Percentiles rank a stretch among this genome's conserved stretches.
These are phyloP conservation scores for Borostomias antarcticus DNA, from an alignment of 2,797 vertebrate genomes.

Conservation along the genomic window DNA sequence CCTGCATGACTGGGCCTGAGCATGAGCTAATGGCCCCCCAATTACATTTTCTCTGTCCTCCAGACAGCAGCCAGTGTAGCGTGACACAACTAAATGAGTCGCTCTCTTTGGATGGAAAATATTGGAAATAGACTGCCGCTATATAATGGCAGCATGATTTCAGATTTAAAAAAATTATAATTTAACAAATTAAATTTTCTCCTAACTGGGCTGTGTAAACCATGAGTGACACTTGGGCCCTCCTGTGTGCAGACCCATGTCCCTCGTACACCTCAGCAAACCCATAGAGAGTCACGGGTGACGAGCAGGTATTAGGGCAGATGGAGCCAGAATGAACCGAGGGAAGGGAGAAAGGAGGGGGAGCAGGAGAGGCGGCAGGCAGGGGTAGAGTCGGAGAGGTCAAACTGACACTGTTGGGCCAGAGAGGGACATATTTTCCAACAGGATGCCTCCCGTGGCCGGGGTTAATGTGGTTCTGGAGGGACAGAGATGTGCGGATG, in stretches of 20 bases:
- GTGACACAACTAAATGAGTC: slow-evolving; percentile 66
- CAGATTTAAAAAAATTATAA: too few species aligned
- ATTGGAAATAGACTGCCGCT: slow-evolving; percentile 12
- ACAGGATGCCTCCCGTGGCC: slow-evolving; percentile 76
- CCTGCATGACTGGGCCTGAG: slow-evolving; percentile 69
- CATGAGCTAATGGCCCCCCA: slow-evolving; percentile 71
- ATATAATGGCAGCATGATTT: background rate
- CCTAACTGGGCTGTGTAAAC: too few species aligned
- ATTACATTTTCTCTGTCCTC: slow-evolving; percentile 74
- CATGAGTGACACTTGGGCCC: background rate
- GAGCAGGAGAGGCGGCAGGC: slow-evolving; percentile 3
- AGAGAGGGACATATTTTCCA: slow-evolving; percentile 72
- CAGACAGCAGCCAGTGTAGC: slow-evolving; percentile 72
- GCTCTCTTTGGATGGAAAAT: slow-evolving; percentile 40
- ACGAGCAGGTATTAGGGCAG: slow-evolving; percentile 16
- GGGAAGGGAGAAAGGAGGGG: slow-evolving; percentile 11
- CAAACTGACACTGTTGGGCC: slow-evolving; percentile 67
- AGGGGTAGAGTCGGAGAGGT: slow-evolving; percentile 67
- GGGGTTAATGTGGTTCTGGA: slow-evolving; percentile 83
- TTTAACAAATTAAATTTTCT: too few species aligned
- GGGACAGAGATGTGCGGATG: slow-evolving; percentile 82
- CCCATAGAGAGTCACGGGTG: slow-evolving; percentile 1
- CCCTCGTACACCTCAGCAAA: background rate
- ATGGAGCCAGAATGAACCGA: slow-evolving; percentile 33
- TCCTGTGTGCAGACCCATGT: background rate